Conservation (phyloP, 1,140 invertebrate genomes). For the Sminthurides bifidus region DNA sequence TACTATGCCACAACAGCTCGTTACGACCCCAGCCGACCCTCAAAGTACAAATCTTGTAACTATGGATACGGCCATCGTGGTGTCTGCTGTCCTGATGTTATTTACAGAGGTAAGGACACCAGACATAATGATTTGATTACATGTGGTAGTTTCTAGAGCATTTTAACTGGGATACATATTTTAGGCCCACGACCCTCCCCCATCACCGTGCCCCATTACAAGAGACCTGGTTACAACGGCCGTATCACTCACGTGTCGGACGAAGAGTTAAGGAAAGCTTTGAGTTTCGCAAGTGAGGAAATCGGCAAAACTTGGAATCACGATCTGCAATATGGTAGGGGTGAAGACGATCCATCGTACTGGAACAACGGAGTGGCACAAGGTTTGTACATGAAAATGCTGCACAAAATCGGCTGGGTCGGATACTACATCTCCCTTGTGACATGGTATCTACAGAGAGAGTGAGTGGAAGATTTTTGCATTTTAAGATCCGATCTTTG, state of each 20-base stretch:
- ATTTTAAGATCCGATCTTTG: neutral
- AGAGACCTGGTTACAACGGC: constrained; percentile 15
- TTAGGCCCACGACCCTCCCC: constrained; percentile 11
- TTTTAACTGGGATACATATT: neutral
- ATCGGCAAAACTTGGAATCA: constrained; percentile 11
- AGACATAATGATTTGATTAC: neutral
- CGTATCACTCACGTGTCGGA: constrained; percentile 1
- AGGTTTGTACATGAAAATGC: constrained; percentile 9
- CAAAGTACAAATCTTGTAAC: constrained; percentile 18
- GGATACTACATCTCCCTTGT: constrained; percentile 16
- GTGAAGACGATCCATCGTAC: constrained; percentile 27
- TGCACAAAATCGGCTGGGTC: constrained; percentile 8
- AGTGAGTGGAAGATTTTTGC: constrained; percentile 15
- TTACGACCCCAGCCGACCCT: constrained; percentile 13
- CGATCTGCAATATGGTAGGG: constrained; percentile 16
- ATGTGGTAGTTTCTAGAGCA: neutral
- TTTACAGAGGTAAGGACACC: constrained; percentile 3
- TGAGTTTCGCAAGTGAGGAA: constrained; percentile 12
- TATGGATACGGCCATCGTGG: constrained; percentile 27
- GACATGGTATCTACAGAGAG: constrained; percentile 17
- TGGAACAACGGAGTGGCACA: constrained; percentile 29
- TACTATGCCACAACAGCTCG: constrained; percentile 21
- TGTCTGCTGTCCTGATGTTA: constrained; percentile 27
- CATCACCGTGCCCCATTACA: constrained; percentile 15
- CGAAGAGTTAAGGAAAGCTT: constrained; percentile 15